phyloP scores from a whole-genome alignment of 2,888 invertebrate species.

The Dynastes grantii region DNA sequence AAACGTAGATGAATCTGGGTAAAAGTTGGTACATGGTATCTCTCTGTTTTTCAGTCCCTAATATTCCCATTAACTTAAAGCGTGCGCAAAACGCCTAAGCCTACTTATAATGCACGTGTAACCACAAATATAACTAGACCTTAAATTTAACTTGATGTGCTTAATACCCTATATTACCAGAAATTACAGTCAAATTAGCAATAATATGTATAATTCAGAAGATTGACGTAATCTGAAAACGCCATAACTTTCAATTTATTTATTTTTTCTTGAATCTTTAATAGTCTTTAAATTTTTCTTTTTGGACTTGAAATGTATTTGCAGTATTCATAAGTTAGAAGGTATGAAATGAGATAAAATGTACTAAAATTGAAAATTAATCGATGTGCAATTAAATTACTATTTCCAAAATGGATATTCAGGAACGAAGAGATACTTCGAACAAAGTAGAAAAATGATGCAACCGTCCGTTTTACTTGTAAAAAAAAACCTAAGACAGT shows the following conservation, averaged over 20 bases:
- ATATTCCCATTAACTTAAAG: too few species aligned
- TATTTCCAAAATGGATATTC: conserved; percentile 43
- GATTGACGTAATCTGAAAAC: background rate
- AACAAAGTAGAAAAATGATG: conserved; percentile 59
- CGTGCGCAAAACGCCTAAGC: too few species aligned
- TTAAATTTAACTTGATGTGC: too few species aligned
- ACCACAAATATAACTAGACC: too few species aligned
- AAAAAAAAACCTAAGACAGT: conserved; percentile 44
- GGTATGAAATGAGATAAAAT: background rate
- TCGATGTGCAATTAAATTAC: conserved; percentile 51
- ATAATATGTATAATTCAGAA: conserved; percentile 6
- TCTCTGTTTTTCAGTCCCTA: too few species aligned
- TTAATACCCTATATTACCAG: conserved; percentile 16
- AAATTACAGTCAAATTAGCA: background rate
- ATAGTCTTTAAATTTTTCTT: conserved; percentile 20
- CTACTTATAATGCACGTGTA: too few species aligned
- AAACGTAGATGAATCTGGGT: too few species aligned
- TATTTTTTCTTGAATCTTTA: too few species aligned
- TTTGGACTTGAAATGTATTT: conserved; percentile 2
- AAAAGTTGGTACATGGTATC: too few species aligned
- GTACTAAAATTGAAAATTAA: conserved; percentile 32
- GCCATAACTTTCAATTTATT: conserved; percentile 1
- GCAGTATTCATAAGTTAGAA: conserved; percentile 25
- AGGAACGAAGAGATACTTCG: conserved; percentile 45
- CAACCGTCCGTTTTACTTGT: conserved; percentile 66